Base-by-base conservation (phyloP, 2,797 vertebrate species). In the Holocentrus rufus region DNA sequence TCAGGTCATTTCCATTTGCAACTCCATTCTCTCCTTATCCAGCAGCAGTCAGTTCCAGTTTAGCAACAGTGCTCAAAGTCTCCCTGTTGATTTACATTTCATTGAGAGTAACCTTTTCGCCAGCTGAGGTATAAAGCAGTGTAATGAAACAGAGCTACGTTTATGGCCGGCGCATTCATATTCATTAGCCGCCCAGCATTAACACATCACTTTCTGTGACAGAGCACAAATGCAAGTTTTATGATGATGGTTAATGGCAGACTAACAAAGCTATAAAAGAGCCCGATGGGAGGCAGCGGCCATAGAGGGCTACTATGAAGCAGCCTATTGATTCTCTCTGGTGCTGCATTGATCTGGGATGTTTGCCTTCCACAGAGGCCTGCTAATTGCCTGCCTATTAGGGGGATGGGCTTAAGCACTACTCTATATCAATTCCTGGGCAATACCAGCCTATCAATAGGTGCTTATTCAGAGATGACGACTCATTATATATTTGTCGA, bases 101-200 rank as follows among this genome's bases (percentile, higher is more conserved):
- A 94, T 95, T 93, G 90, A 58, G 83, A 89, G 88, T 93, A 93
- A 93, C 94, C 93, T 95, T 95, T 95, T 90, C 78, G 75, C 69
- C 77, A 89, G 44, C 81, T 67, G 91, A 94, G 84, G 74, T 93
- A 92, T 93, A 94, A 93, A 95, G 92, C 86, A 83, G 91, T 84
- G 90, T 91, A 92, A 94, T 92, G 93, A 90, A 91, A 92, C 88
- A 39, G 84, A 82, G 86, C 89, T 87, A 54, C 60, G 50, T 72
- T 88, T 72, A 86, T 84, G 85, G 86, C 77, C 78, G 68, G 82
- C 11, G 59, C 77, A 92, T 94, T 94, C 91, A 91, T 93, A 95
- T 95, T 95, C 93, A 95, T 96, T 93, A 94, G 92, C 47, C 81
- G 69, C 71, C 83, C 15, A 17, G 52, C 91, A 88, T 94, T 92